phyloP scores from a whole-genome alignment of 1,140 invertebrate species.

The Aphelenchoides fujianensis region DNA sequence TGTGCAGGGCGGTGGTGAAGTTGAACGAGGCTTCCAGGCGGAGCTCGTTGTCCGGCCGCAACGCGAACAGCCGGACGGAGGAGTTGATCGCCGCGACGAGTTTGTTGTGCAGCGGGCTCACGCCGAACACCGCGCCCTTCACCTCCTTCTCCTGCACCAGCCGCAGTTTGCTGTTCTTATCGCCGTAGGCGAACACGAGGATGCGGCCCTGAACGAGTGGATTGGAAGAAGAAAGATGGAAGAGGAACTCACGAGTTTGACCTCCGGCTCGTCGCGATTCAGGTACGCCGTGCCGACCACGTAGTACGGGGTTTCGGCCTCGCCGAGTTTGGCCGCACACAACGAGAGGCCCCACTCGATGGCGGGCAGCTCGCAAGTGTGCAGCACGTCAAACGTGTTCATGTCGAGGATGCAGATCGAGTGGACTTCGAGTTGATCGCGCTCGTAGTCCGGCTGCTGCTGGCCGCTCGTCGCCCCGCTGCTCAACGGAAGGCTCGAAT shows the following conservation, averaged over 20 bases:
- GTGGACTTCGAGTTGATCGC: slow-evolving; percentile 74
- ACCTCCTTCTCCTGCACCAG: slow-evolving; percentile 87
- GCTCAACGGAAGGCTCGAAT: slow-evolving; percentile 11
- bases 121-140: slow-evolving; percentile 64
- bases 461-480: slow-evolving; percentile 20
- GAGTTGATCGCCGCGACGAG: slow-evolving; percentile 91
- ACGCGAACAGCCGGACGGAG: slow-evolving; percentile 90
- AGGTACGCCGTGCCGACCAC: slow-evolving; percentile 88
- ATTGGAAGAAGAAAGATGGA: slow-evolving; percentile 89
- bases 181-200: slow-evolving; percentile 82
- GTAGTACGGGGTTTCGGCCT: slow-evolving; percentile 86
- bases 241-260: too few relatives aligned
- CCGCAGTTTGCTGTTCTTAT: slow-evolving; percentile 56
- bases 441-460: slow-evolving; percentile 65
- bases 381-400: slow-evolving; percentile 76
- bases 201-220: slow-evolving; percentile 78
- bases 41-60: slow-evolving; percentile 88
- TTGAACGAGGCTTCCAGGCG: slow-evolving; percentile 94
- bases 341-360: slow-evolving; percentile 77
- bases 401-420: slow-evolving; percentile 90
- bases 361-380: slow-evolving; percentile 46
- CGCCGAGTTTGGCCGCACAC: slow-evolving; percentile 71
- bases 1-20: slow-evolving; percentile 85
- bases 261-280: too few relatives aligned
- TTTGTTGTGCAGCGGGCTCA: slow-evolving; percentile 78